These are phyloP conservation scores for Craterocephalus amniculus DNA, from an alignment of 2,797 vertebrate species.

Conservation along the genomic window DNA sequence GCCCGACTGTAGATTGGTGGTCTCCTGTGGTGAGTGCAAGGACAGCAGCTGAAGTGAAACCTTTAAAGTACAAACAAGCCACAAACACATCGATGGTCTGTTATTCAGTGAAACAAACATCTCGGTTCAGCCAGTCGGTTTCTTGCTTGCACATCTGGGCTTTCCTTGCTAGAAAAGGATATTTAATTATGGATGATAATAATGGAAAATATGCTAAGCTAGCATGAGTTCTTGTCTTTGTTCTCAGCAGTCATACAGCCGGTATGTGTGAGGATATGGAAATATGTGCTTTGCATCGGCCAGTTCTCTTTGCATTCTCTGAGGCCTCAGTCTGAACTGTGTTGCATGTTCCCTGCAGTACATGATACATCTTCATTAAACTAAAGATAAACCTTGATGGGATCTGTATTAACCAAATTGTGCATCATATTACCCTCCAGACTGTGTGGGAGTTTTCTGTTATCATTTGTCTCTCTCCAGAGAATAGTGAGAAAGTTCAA, in stretches of 20 bases:
- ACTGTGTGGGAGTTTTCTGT: not conserved
- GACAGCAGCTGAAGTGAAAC: not conserved
- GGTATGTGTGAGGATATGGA: slow-evolving; percentile 33
- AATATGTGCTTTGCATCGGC: slow-evolving; percentile 62
- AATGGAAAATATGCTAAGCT: slow-evolving; percentile 9
- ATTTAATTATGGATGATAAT: slow-evolving; percentile 29
- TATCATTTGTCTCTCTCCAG: not conserved
- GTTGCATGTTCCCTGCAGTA: not conserved
- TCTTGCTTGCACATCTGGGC: not conserved
- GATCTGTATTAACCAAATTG: not conserved
- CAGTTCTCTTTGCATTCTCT: slow-evolving; percentile 59
- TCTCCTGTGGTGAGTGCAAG: not conserved
- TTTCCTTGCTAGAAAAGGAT: not conserved
- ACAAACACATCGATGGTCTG: not conserved
- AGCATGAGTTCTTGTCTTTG: slow-evolving; percentile 8
- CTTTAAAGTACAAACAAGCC: not conserved
- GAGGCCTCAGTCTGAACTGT: not conserved
- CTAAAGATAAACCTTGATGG: not conserved
- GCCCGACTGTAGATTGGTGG: not conserved
- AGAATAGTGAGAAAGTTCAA: not conserved
- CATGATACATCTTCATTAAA: not conserved
- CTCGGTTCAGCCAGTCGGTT: not conserved
- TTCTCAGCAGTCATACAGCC: slow-evolving; percentile 11
- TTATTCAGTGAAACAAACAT: slow-evolving; percentile 13
- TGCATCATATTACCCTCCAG: not conserved